phyloP scores from a whole-genome alignment of 1,140 invertebrate species.

The Procambarus clarkii region DNA sequence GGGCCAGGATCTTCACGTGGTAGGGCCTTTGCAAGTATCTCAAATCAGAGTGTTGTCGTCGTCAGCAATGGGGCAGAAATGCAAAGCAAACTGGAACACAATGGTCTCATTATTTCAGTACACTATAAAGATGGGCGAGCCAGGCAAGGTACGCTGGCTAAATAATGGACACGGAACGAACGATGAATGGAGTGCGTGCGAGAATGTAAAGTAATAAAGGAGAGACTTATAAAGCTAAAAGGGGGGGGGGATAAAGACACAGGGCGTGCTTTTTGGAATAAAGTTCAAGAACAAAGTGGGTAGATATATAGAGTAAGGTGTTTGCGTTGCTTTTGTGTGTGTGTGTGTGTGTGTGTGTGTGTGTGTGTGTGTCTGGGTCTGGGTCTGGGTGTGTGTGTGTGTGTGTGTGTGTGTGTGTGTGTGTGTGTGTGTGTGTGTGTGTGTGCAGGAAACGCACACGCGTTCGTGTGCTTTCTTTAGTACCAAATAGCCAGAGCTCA shows the following conservation, averaged over 20 bases:
- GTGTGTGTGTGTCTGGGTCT: background rate
- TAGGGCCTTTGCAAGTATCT: background rate
- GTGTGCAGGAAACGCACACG: background rate
- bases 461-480: no score
- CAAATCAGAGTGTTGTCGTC: conserved; percentile 20
- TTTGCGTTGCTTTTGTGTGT: background rate
- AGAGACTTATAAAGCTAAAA: background rate
- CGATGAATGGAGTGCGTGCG: conserved; percentile 7
- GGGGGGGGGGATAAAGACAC: background rate
- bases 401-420: background rate
- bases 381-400: background rate
- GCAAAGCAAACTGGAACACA: conserved; percentile 40
- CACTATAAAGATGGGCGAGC: background rate
- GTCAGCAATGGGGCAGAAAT: conserved; percentile 19
- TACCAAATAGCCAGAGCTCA: no score
- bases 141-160: background rate
- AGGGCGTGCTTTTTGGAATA: background rate
- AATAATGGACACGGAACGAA: background rate
- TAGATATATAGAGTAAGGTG: background rate
- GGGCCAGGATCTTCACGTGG: background rate
- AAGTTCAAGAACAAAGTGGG: background rate
- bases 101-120: conserved; percentile 31
- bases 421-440: background rate
- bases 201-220: conserved; percentile 27
- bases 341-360: conserved; percentile 20